phyloP scores from a whole-genome alignment of 2,113 vertebrate species.

The Myiagra hebetior region DNA sequence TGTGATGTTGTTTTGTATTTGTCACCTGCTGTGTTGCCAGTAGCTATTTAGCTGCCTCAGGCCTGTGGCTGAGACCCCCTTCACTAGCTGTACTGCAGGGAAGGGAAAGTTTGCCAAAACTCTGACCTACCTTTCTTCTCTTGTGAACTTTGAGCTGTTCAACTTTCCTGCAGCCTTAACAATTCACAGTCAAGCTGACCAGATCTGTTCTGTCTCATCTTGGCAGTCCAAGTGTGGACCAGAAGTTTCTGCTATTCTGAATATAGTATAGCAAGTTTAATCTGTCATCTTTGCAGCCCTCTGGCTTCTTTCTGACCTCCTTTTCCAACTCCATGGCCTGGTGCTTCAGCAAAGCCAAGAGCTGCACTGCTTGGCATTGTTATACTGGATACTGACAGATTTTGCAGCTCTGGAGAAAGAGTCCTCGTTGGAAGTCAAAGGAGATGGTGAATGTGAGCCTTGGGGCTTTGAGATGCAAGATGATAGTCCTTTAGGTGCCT shows the following conservation, averaged over 20 bases:
- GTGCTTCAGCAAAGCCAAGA: background rate
- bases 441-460: background rate
- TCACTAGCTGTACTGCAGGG: background rate
- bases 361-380: fast-evolving
- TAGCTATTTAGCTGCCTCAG: background rate
- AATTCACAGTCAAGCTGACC: background rate
- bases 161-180: background rate
- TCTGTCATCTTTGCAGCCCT: background rate
- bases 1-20: background rate
- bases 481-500: background rate
- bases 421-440: background rate
- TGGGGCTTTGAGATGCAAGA: background rate
- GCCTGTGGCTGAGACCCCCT: background rate
- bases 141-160: background rate
- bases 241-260: background rate
- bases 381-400: background rate
- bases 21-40: background rate
- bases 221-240: background rate
- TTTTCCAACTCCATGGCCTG: background rate
- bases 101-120: background rate
- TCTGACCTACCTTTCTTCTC: background rate
- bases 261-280: background rate
- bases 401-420: background rate
- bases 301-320: background rate
- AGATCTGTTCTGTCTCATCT: background rate